These are phyloP conservation scores for Mythimna pallens DNA, from an alignment of 2,888 invertebrate species.

Conservation along the genomic window DNA sequence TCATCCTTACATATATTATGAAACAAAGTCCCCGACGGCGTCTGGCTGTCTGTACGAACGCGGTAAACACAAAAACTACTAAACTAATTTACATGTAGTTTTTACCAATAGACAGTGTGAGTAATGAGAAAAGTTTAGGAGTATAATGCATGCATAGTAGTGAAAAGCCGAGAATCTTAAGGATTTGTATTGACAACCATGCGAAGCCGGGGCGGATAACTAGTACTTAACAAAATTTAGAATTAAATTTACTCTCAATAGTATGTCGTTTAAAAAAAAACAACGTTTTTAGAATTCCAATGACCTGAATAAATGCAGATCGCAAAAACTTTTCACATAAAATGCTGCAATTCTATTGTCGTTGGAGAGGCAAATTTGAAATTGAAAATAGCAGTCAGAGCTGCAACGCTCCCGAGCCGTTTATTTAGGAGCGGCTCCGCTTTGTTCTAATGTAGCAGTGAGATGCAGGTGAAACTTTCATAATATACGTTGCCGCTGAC, in stretches of 20 bases:
- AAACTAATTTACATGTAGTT: too few relatives aligned
- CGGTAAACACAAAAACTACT: too few relatives aligned
- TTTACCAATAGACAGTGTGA: too few relatives aligned
- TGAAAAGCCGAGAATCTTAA: too few relatives aligned
- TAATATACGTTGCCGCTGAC: conserved; percentile 73
- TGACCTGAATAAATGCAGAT: conserved; percentile 75
- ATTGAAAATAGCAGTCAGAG: conserved; percentile 85
- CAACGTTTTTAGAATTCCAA: conserved; percentile 72
- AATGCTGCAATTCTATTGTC: conserved; percentile 82
- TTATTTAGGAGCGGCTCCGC: conserved; percentile 78
- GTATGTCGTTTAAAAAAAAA: conserved; percentile 62
- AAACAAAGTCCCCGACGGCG: too few relatives aligned
- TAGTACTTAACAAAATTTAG: conserved; percentile 37
- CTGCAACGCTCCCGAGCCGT: conserved; percentile 71
- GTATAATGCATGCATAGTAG: too few relatives aligned
- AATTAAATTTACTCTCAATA: conserved; percentile 47
- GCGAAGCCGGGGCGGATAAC: too few relatives aligned
- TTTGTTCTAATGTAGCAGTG: conserved; percentile 79
- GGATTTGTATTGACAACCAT: too few relatives aligned
- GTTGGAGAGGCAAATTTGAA: conserved; percentile 84
- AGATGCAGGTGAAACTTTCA: conserved; percentile 80
- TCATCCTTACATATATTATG: too few relatives aligned
- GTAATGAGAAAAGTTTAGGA: too few relatives aligned
- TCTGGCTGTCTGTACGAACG: too few relatives aligned
- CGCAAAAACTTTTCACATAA: conserved; percentile 79